Evolutionary conservation across 2,113 vertebrate genomes (phyloP).

Genomic region (Falcunculus frontatus): DNA sequence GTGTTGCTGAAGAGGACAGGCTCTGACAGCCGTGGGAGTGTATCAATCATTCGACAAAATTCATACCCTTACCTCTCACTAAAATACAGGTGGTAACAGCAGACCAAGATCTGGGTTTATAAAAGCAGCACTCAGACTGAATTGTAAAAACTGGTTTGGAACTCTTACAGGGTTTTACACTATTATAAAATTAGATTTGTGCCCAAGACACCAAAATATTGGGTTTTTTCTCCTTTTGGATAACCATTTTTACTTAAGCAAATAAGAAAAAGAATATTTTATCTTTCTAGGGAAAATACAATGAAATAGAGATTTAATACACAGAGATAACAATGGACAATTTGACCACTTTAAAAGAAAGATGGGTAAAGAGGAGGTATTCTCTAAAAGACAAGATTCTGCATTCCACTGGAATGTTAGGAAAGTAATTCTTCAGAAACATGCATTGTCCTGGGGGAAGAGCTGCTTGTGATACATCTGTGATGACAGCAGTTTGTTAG

Average conservation of each 20-base stretch:
- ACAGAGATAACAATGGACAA: background rate
- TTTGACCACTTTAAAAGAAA: background rate
- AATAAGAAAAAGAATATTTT: background rate
- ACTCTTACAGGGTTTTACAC: background rate
- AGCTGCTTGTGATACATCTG: conserved; percentile 51
- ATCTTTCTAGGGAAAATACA: background rate
- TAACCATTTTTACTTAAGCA: background rate
- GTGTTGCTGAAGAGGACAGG: background rate
- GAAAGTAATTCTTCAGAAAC: conserved; percentile 57
- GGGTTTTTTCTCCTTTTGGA: background rate
- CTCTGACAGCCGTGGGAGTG: background rate
- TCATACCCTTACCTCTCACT: background rate
- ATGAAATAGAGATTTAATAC: background rate
- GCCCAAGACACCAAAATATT: background rate
- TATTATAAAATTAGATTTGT: background rate
- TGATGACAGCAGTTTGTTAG: conserved; percentile 60
- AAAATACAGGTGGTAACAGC: background rate
- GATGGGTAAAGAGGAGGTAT: background rate
- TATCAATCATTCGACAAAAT: background rate
- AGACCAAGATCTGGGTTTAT: background rate
- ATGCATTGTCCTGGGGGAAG: conserved; percentile 55
- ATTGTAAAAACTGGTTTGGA: background rate
- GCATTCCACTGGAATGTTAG: background rate
- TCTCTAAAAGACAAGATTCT: background rate
- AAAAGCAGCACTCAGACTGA: background rate